Evolutionary conservation across 2,888 invertebrate genomes (phyloP), one percentile per base, ranked within the genome.

Genomic region (Esperia sulphurella): DNA sequence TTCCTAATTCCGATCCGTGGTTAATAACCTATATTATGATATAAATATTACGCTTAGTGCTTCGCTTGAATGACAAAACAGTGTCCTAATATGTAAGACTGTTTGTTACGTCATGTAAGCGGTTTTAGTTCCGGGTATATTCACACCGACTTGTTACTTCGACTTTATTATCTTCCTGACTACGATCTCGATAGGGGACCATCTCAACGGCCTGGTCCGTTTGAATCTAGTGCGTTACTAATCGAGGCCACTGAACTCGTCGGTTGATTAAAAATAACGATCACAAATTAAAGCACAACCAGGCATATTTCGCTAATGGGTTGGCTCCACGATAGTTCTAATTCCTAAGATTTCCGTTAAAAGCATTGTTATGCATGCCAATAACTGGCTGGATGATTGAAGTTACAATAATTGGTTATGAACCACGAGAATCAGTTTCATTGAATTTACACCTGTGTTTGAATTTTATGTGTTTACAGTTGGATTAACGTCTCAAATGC

Each of bases 191-290:
- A 21, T 21, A 21, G 21, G 21, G 21, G 21, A 21, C 21, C 21
- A 21, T 58, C 45, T 51, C 55, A 49, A 58, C 59, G 53, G 54
- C 58, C 49, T 47, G 64, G 70, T 72, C 66, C 63, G 54, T 55
- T 60, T 51, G 57, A 57, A 65, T 70, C 63, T 59, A 59, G 60
- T 55, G 63, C 65, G 66, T 58, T 55, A 65, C 66, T 58, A 65
- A 70, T 71, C 58, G 69, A 58, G 73, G 70, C 72, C 75, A 59
- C 62, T 63, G 74, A 67, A 71, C 71, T 63, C 61, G 59, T 9
- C 48, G 37, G 59, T 74, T 66, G 69, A 76, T 76, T 71, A 75
- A 71, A 74, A 71, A 68, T 68, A 74, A 71, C 69, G 63, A 70
- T 65, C 64, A 63, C 59, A 65, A 73, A 75, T 70, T 71, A 65